phyloP scores from a whole-genome alignment of 2,888 invertebrate species.

The Cheiracanthium punctorium region DNA sequence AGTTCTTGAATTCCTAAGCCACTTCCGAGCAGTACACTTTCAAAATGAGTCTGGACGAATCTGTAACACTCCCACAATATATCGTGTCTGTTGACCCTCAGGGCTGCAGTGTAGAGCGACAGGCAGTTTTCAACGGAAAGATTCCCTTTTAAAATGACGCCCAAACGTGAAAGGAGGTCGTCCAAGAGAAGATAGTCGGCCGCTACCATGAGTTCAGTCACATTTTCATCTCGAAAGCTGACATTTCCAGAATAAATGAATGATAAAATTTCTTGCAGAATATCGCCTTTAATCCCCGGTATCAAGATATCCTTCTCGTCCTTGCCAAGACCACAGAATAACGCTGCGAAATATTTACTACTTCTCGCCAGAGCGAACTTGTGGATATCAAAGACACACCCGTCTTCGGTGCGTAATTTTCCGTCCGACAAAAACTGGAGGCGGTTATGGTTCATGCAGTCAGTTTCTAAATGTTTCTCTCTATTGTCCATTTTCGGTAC shows the following conservation, averaged over 20 bases:
- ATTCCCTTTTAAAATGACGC: not conserved
- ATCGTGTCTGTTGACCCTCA: not conserved
- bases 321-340: not conserved
- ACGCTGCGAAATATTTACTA: constrained; percentile 16
- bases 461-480: too few relatives aligned
- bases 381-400: too few relatives aligned
- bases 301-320: not conserved
- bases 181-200: constrained; percentile 21
- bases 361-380: not conserved
- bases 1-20: not conserved
- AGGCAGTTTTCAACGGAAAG: constrained; percentile 12
- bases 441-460: too few relatives aligned
- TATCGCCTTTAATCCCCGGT: not conserved
- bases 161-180: not conserved
- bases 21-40: not conserved
- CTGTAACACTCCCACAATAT: not conserved
- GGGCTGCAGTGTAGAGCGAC: not conserved
- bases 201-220: constrained; percentile 12
- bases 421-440: too few relatives aligned
- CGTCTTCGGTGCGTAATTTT: too few relatives aligned
- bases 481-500: too few relatives aligned
- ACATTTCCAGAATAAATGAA: constrained; percentile 8
- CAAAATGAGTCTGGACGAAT: too few relatives aligned
- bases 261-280: not conserved
- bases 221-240: not conserved